phyloP scores from a whole-genome alignment of 35 echinoderm and acorn worm genomes.

The Ophiothrix spiculata region DNA sequence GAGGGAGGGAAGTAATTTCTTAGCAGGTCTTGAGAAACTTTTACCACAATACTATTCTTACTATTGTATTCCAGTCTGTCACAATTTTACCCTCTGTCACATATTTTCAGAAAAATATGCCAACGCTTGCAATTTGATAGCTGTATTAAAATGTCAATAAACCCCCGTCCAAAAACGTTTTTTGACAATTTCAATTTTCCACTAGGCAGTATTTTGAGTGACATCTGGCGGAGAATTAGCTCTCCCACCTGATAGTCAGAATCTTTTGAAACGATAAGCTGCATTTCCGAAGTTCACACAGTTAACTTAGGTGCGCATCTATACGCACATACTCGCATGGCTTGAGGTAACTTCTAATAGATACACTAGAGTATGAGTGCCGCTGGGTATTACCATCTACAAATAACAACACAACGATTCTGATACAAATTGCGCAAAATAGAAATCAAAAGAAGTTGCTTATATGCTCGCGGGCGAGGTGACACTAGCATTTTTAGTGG shows the following conservation, averaged over 20 bases:
- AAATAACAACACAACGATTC: slow-evolving; percentile 13
- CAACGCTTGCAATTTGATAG: slow-evolving; percentile 2
- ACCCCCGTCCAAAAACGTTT: no score
- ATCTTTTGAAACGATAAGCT: background rate
- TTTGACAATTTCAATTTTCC: slow-evolving; percentile 2
- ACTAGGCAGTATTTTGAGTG: background rate
- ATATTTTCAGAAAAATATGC: background rate
- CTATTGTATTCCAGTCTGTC: background rate
- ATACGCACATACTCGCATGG: background rate
- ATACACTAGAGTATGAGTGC: background rate
- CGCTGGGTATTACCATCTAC: background rate
- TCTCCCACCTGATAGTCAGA: background rate
- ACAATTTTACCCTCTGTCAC: background rate
- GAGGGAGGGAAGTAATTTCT: no score
- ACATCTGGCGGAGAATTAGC: background rate
- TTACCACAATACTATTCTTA: no score
- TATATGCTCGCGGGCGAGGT: slow-evolving; percentile 9
- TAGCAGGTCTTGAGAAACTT: no score
- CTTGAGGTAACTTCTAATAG: background rate
- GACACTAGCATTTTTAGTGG: slow-evolving; percentile 11
- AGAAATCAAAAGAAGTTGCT: background rate
- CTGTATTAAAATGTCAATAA: background rate
- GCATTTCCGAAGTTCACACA: background rate
- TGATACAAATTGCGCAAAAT: slow-evolving; percentile 13
- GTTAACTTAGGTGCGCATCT: no score